Base-by-base conservation (phyloP, 2,113 vertebrate species). In the Hyla sarda region DNA sequence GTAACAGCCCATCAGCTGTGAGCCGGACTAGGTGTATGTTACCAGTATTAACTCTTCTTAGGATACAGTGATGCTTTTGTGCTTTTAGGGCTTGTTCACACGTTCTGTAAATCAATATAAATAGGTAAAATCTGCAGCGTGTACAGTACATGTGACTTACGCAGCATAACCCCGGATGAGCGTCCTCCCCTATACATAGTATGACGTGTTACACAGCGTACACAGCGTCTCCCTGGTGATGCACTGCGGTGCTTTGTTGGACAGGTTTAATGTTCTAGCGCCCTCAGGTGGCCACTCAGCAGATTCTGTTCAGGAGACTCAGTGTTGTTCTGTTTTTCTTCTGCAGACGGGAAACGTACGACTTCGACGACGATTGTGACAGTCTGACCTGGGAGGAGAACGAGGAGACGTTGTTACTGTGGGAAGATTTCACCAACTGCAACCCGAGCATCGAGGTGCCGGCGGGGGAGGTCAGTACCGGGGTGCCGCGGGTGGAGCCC, bases 351-450 rank as follows among this genome's bases (percentile, higher is more conserved):
- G 98, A 99, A 90, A 98, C 97, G 0, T 99, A 98, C 0, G 98
- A 99, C 67, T 96, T 99, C 8, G 95, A 96, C 4, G 98, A 99
- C 0, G 98, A 99, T 92, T 99, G 97, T 19, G 98, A 99, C 91
- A 99, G 98, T 88, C 93, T 99, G 90, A 98, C 97, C 0, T 99
- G 98, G 98, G 98, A 99, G 69, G 98, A 99, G 88, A 99, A 97
- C 0, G 98, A 99, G 82, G 97, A 99, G 58, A 99, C 97, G 0
- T 89, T 99, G 89, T 90, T 99, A 73, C 94, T 99, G 3, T 99
- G 98, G 98, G 98, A 99, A 76, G 98, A 99, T 89, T 99, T 99
- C 87, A 91, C 97, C 23, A 99, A 99, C 92, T 98, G 97, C 92
- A 99, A 99, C 32, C 74, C 84, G 0, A 93, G 95, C 0, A 93